Conservation (phyloP, 2,113 vertebrate genomes). For the Crocuta crocuta region DNA sequence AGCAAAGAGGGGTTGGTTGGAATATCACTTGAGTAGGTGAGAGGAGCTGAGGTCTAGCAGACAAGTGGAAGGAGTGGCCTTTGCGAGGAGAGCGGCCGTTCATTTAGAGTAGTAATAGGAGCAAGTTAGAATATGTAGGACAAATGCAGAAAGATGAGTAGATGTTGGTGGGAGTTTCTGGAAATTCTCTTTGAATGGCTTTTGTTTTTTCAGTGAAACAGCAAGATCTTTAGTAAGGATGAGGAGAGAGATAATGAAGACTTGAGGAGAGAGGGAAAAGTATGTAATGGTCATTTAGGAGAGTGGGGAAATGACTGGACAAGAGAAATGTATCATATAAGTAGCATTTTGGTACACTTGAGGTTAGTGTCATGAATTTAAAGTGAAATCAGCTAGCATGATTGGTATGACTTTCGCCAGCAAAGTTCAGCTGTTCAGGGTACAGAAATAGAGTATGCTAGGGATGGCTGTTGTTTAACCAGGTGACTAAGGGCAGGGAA, state of each 20-base stretch:
- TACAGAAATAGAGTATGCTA: background rate
- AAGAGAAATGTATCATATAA: background rate
- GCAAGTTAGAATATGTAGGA: background rate
- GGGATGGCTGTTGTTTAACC: background rate
- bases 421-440: background rate
- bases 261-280: background rate
- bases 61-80: background rate
- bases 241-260: background rate
- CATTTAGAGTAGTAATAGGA: background rate
- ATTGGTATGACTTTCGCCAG: background rate
- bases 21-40: background rate
- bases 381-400: background rate
- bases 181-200: background rate
- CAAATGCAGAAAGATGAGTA: background rate
- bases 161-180: background rate
- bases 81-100: background rate
- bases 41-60: background rate
- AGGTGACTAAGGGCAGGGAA: background rate
- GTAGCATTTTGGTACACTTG: background rate
- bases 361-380: constrained; percentile 25
- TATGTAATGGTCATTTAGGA: background rate
- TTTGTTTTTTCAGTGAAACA: background rate
- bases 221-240: background rate
- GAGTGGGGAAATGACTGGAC: background rate
- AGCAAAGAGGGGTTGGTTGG: background rate